A percentile compares a stretch with the other conserved stretches of the same genome.
These are phyloP conservation scores for Protaetia brevitarsis DNA, from an alignment of 1,140 invertebrate genomes.

Conservation along the genomic window DNA sequence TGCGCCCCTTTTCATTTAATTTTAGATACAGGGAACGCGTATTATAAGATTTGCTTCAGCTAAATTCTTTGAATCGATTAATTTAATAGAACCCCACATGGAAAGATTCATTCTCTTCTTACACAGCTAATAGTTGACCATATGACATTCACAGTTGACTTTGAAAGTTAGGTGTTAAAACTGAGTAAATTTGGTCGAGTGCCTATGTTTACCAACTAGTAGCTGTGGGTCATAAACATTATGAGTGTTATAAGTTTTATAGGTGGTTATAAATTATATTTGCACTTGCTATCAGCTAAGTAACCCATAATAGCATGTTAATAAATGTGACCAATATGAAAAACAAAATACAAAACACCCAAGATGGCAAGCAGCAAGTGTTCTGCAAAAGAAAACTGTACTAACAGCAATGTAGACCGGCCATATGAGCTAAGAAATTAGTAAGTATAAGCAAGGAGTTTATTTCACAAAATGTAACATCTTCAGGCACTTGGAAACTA, in stretches of 20 bases:
- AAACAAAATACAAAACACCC: no score
- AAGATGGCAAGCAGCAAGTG: no score
- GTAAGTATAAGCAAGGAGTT: no score
- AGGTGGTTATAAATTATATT: slow-evolving; percentile 3
- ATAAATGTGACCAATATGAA: no score
- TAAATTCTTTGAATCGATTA: slow-evolving; percentile 3
- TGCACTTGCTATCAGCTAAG: no score
- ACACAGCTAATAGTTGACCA: not conserved
- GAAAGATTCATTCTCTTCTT: not conserved
- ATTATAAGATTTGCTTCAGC: not conserved
- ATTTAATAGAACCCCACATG: not conserved
- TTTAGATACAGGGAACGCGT: not conserved
- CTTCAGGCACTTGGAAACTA: no score
- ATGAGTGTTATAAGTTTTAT: not conserved
- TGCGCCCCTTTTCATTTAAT: not conserved
- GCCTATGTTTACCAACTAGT: not conserved
- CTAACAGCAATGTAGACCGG: no score
- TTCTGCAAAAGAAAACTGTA: no score
- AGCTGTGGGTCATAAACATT: not conserved
- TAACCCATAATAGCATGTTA: no score
- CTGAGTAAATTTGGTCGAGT: not conserved
- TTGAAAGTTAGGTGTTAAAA: no score
- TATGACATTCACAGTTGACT: not conserved
- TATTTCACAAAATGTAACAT: no score
- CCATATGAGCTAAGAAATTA: no score